Evolutionary conservation across 2,797 vertebrate species (phyloP).

Genomic region (Rhinogobio ventralis): DNA sequence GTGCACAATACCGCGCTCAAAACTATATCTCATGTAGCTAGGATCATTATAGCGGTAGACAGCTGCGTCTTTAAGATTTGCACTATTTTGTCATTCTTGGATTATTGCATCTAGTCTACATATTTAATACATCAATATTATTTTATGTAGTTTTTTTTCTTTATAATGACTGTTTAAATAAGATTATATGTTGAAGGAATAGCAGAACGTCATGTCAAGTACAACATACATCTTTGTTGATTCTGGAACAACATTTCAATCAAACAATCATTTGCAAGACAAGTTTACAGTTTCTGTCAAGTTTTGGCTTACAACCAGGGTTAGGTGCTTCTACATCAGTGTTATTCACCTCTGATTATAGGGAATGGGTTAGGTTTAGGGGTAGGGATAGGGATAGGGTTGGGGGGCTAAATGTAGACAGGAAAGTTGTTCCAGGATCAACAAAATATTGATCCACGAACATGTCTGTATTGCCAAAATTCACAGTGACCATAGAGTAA

Average conservation of each 20-base stretch:
- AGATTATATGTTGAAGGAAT: neutral
- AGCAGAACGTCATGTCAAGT: too few relatives aligned
- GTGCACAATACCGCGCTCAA: neutral
- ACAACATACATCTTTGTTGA: neutral
- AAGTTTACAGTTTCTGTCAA: neutral
- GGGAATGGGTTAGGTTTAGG: too few relatives aligned
- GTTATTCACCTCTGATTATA: too few relatives aligned
- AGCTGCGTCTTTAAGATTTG: neutral
- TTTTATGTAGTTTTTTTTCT: neutral
- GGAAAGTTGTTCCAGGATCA: neutral
- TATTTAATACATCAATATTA: neutral
- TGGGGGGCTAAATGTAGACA: neutral
- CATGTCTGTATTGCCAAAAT: neutral
- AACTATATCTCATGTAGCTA: neutral
- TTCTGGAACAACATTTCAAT: neutral
- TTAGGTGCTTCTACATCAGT: neutral
- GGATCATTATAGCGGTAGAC: neutral
- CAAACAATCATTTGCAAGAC: neutral
- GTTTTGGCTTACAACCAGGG: neutral
- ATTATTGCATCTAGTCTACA: neutral
- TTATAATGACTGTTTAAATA: neutral
- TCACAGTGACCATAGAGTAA: neutral
- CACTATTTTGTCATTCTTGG: neutral
- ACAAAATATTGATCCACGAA: neutral
- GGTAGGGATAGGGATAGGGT: too few relatives aligned